Conservation (phyloP, 1,140 invertebrate genomes). For the Maconellicoccus hirsutus region DNA sequence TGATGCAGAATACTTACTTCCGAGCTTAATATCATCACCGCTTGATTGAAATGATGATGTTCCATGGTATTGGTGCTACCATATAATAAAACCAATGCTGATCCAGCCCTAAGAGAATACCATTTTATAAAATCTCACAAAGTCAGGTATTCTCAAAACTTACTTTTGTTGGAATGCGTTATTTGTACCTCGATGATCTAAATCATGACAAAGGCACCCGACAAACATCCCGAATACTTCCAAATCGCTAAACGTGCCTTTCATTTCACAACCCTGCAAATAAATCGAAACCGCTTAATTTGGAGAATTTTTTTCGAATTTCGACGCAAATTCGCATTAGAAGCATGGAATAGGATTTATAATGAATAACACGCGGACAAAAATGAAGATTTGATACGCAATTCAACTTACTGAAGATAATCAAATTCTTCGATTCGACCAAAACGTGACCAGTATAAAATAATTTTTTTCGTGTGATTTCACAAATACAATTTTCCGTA, state of each 20-base stretch:
- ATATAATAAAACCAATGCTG: constrained; percentile 51
- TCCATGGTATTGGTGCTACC: constrained; percentile 52
- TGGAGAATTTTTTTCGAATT: too few species aligned
- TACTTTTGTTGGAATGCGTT: constrained; percentile 59
- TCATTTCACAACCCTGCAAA: constrained; percentile 39
- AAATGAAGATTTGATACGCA: too few species aligned
- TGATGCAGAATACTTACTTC: too few species aligned
- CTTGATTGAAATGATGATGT: constrained; percentile 58
- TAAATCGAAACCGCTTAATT: too few species aligned
- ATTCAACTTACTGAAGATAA: too few species aligned
- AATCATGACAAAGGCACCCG: constrained; percentile 57
- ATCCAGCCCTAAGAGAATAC: constrained; percentile 39
- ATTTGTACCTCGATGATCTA: constrained; percentile 56
- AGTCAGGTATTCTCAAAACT: constrained; percentile 28
- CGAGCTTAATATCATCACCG: constrained; percentile 53
- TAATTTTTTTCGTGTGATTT: too few species aligned
- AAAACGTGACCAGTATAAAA: too few species aligned
- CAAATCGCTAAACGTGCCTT: constrained; percentile 43
- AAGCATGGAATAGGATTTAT: too few species aligned
- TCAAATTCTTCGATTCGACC: too few species aligned
- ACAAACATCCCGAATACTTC: constrained; percentile 54
- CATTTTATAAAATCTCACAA: background rate
- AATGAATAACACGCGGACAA: too few species aligned
- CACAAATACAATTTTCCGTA: too few species aligned
- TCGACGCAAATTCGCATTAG: too few species aligned